Evolutionary conservation across 64 coral and sea anemone species (phyloP).

Genomic region (Montipora sp.): DNA sequence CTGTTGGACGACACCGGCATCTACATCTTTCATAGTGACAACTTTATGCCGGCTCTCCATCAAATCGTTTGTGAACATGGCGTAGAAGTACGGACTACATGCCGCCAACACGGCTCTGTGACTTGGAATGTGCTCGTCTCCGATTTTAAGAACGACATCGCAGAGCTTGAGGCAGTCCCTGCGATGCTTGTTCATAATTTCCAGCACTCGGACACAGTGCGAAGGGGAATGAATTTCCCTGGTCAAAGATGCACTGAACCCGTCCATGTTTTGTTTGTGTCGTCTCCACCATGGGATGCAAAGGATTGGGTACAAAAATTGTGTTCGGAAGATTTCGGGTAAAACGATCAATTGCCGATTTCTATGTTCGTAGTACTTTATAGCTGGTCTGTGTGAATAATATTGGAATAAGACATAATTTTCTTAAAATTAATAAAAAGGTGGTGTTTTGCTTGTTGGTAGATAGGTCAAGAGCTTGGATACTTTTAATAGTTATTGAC

Average conservation of each 20-base stretch:
- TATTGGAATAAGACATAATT: too few relatives aligned
- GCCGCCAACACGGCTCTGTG: constrained; percentile 94
- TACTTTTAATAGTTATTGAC: too few relatives aligned
- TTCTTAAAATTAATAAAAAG: too few relatives aligned
- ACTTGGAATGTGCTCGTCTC: constrained; percentile 76
- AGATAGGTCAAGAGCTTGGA: too few relatives aligned
- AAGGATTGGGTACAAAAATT: not conserved
- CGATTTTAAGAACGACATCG: constrained; percentile 95
- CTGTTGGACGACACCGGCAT: constrained; percentile 72
- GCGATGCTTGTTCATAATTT: constrained; percentile 93
- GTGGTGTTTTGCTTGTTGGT: too few relatives aligned
- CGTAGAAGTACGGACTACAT: constrained; percentile 94
- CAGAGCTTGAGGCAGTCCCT: constrained; percentile 96
- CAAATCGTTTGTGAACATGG: constrained; percentile 96
- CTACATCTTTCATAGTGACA: constrained; percentile 94
- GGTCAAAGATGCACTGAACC: not conserved
- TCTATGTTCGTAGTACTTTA: too few relatives aligned
- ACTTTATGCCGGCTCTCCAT: constrained; percentile 93
- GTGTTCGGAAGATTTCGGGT: not conserved
- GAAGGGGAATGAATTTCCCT: constrained; percentile 40
- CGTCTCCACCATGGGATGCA: not conserved
- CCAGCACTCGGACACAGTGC: constrained; percentile 75
- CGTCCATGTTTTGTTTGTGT: not conserved
- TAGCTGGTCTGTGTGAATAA: too few relatives aligned
- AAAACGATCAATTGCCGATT: too few relatives aligned